A percentile compares a stretch with the other conserved stretches of the same genome.
phyloP scores from a whole-genome alignment of 2,888 invertebrate genomes.

The Pandemis corylana region DNA sequence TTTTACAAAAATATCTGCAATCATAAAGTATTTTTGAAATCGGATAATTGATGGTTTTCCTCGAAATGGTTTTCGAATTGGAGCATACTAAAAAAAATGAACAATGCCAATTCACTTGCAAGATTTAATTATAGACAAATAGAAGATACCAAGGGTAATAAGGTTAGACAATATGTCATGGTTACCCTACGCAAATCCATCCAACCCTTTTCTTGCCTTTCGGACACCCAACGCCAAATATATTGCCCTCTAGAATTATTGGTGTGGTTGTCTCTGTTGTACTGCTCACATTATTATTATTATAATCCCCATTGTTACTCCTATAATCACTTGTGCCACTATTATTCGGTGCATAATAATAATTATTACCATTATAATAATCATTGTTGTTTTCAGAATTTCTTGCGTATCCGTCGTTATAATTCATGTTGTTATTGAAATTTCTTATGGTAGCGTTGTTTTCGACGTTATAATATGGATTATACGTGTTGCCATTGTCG shows the following conservation, averaged over 20 bases:
- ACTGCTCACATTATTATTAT: conserved; percentile 8
- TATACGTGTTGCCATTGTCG: conserved; percentile 23
- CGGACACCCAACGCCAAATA: conserved; percentile 27
- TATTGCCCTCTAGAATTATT: conserved; percentile 5
- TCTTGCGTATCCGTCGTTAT: background rate
- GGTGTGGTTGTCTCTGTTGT: conserved; percentile 10
- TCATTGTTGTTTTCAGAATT: background rate
- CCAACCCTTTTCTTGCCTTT: conserved; percentile 4
- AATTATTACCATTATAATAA: background rate
- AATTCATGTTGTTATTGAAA: conserved; percentile 3
- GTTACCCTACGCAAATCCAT: background rate
- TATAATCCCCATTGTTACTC: background rate
- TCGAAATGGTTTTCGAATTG: too few species aligned
- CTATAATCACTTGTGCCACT: background rate
- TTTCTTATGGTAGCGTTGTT: background rate
- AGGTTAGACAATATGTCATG: background rate
- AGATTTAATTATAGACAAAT: too few species aligned
- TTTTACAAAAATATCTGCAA: too few species aligned
- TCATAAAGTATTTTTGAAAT: too few species aligned
- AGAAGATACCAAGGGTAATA: background rate
- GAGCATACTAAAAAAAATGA: too few species aligned
- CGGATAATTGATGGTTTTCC: too few species aligned
- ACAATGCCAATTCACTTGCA: too few species aligned
- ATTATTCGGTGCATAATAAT: conserved; percentile 10
- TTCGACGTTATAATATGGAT: conserved; percentile 31